These are phyloP conservation scores for Microhierax caerulescens DNA, from an alignment of 2,797 vertebrate genomes.

Conservation along the genomic window DNA sequence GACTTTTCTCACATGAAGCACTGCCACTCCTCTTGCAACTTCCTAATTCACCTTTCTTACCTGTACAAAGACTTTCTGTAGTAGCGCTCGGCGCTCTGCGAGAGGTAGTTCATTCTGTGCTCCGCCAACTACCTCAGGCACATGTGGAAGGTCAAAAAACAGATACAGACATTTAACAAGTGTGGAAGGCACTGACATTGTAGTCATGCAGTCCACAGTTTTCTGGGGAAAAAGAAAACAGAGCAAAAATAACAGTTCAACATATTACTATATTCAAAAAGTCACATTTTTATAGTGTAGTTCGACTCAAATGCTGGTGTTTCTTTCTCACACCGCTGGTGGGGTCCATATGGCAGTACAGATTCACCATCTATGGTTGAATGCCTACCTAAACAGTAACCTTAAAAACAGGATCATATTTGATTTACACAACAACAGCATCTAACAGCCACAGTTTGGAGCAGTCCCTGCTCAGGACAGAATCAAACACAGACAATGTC, in stretches of 20 bases:
- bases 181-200: constrained; percentile 98
- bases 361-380: background rate
- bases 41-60: constrained; percentile 64
- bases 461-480: background rate
- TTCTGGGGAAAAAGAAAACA: constrained; percentile 80
- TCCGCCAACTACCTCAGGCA: constrained; percentile 86
- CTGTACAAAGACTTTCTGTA: constrained; percentile 99
- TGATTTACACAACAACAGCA: background rate
- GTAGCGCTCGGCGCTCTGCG: constrained; percentile 88
- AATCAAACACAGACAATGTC: background rate
- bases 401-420: background rate
- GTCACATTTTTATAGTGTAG: background rate
- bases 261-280: background rate
- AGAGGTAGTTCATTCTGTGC: constrained; percentile 90
- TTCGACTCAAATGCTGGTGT: background rate
- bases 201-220: constrained; percentile 99
- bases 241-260: background rate
- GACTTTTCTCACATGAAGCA: background rate
- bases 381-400: background rate
- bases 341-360: background rate
- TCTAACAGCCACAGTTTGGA: background rate
- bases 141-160: constrained; percentile 98
- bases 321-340: background rate
- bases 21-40: background rate
- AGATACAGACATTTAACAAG: constrained; percentile 99